Evolutionary conservation across 2,888 invertebrate species (phyloP), one percentile per base, ranked within the genome.

Genomic region (Diplazon laetatorius): DNA sequence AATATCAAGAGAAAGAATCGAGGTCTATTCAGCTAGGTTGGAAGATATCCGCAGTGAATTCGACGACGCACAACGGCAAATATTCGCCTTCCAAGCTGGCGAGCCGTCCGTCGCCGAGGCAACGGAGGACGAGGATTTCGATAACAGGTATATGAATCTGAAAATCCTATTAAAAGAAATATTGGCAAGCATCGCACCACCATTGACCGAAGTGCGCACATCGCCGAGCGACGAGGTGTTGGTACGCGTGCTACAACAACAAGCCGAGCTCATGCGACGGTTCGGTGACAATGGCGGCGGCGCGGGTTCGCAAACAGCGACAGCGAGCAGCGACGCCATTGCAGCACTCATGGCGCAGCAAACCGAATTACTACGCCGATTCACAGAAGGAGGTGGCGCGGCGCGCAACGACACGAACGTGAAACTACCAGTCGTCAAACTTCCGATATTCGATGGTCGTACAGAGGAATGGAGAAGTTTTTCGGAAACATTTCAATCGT

Each of bases 391-490:
- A 12, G 70, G 70, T 48, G 42, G 50, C 25, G 37, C 12, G 4
- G 25, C 22, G 18, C 22, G 18, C 22, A 39, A 37, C 20, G 60
- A 70, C 12, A 22, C 70, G 5, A 39, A 37, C n/a, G 63, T 78
- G 16, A 76, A 66, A 35, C 20, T 79, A 10, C 80, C 80, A n/a
- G 35, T 55, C 8, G 48, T 74, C 10, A 74, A 42, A n/a, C 50
- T 83, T 42, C 82, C 83, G 3, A 78, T 46, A 30, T 83, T 82
- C 42, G 71, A 78, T n/a, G 81, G 82, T n/a, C 37, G 73, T 10
- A 81, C 70, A 22, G 81, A 76, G 1, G 39, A 80, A 6, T 83
- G 83, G 81, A 59, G 74, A 9, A 37, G 66, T 12, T 83, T 82
- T 52, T 59, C 63, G 6, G 76, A 82, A 8, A 82, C 79, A 2